phyloP scores from a whole-genome alignment of 1,140 invertebrate genomes.

The Augochlora pura region DNA sequence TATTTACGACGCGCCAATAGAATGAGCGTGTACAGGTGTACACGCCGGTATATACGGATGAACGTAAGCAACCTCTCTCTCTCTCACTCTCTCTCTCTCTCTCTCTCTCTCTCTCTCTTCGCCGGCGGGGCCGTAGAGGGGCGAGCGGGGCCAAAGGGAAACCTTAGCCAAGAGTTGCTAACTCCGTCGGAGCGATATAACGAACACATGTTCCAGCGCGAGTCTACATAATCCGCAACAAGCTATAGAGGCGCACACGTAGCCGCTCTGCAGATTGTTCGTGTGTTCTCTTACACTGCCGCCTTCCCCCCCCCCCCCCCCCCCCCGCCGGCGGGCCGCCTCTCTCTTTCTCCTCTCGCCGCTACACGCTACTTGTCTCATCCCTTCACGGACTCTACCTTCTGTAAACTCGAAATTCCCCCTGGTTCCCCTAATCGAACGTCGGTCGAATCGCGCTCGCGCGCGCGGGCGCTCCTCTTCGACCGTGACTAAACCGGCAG shows the following conservation, averaged over 20 bases:
- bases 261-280: not conserved
- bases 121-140: slow-evolving; percentile 8
- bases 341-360: not conserved
- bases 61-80: slow-evolving; percentile 46
- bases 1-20: slow-evolving; percentile 73
- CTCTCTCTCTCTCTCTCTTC: no score
- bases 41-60: slow-evolving; percentile 43
- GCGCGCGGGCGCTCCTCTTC: no score
- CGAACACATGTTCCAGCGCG: slow-evolving; percentile 78
- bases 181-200: slow-evolving; percentile 75
- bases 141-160: slow-evolving; percentile 54
- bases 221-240: slow-evolving; percentile 77
- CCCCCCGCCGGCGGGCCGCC: not conserved
- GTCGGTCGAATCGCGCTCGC: not conserved
- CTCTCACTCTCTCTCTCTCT: no score
- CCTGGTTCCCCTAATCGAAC: slow-evolving; percentile 30
- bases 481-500: not conserved
- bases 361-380: not conserved
- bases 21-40: slow-evolving; percentile 36
- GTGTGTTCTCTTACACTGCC: not conserved
- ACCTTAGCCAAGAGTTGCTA: slow-evolving; percentile 74
- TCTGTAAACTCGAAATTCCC: slow-evolving; percentile 19
- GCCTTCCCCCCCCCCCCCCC: not conserved
- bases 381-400: slow-evolving; percentile 2
- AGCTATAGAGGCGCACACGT: slow-evolving; percentile 63